Conservation (phyloP, 2,888 invertebrate species). For the Priocnemis perturbator region DNA sequence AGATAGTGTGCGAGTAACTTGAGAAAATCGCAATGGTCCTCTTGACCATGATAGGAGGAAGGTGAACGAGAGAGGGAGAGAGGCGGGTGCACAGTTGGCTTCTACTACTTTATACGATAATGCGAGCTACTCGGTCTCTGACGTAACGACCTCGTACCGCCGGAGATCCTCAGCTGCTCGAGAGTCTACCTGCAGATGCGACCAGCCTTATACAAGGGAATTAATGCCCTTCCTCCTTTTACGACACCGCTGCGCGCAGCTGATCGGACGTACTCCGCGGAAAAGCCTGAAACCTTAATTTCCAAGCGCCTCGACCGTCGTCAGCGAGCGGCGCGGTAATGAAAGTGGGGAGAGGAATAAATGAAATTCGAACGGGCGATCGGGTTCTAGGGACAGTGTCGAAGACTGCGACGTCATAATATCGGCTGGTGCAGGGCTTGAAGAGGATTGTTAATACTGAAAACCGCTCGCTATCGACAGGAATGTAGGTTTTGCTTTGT, state of each 20-base stretch:
- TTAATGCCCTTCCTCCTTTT: conserved; percentile 44
- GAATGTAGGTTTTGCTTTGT: too few species aligned
- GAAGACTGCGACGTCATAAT: too few species aligned
- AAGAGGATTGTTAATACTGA: too few species aligned
- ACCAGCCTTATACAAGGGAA: conserved; percentile 40
- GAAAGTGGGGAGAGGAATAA: too few species aligned
- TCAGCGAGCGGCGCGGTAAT: too few species aligned
- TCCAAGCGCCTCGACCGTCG: conserved; percentile 23
- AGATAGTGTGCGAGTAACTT: too few species aligned
- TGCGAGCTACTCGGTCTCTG: conserved; percentile 52
- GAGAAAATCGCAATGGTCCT: too few species aligned
- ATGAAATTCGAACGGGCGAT: too few species aligned
- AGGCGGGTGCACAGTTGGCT: conserved; percentile 18
- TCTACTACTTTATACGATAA: conserved; percentile 57
- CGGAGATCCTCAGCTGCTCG: conserved; percentile 36
- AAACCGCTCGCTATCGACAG: too few species aligned
- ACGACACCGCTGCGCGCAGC: conserved; percentile 27
- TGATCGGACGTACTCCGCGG: conserved; percentile 29
- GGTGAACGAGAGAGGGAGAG: conserved; percentile 8
- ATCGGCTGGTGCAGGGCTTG: too few species aligned
- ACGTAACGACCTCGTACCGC: conserved; percentile 46
- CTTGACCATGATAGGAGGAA: conserved; percentile 9
- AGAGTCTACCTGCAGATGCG: conserved; percentile 44
- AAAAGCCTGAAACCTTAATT: conserved; percentile 45
- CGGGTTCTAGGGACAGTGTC: too few species aligned